phyloP scores from a whole-genome alignment of 2,113 vertebrate species.

The Clupea harengus region DNA sequence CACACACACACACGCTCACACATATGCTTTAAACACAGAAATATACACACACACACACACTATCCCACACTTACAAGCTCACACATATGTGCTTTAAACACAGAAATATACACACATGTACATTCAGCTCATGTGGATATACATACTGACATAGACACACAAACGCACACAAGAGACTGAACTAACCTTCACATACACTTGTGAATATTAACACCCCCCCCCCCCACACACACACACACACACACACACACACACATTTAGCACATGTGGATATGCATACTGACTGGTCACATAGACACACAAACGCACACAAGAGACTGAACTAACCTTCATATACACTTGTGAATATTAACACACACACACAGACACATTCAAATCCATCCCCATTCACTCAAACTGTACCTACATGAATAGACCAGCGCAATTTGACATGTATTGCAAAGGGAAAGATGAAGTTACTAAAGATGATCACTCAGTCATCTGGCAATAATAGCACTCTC shows the following conservation, averaged over 20 bases:
- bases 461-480: too few species aligned
- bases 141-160: conserved; percentile 26
- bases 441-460: too few species aligned
- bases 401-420: background rate
- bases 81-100: too few species aligned
- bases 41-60: background rate
- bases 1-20: conserved; percentile 16
- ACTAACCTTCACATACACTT: background rate
- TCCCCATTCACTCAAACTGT: background rate
- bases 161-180: conserved; percentile 8
- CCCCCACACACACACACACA: too few species aligned
- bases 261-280: too few species aligned
- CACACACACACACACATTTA: background rate
- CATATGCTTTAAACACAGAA: conserved; percentile 32
- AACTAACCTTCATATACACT: background rate
- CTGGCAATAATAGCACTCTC: too few species aligned
- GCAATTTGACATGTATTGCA: too few species aligned
- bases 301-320: conserved; percentile 21
- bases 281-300: conserved; percentile 20
- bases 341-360: too few species aligned
- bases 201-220: too few species aligned
- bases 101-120: background rate
- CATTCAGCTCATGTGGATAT: too few species aligned
- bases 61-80: too few species aligned
- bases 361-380: background rate